Percentiles rank a stretch among this genome's conserved stretches.
These are phyloP conservation scores for Cecidostiba fungosa DNA, from an alignment of 2,888 invertebrate genomes.

Conservation along the genomic window DNA sequence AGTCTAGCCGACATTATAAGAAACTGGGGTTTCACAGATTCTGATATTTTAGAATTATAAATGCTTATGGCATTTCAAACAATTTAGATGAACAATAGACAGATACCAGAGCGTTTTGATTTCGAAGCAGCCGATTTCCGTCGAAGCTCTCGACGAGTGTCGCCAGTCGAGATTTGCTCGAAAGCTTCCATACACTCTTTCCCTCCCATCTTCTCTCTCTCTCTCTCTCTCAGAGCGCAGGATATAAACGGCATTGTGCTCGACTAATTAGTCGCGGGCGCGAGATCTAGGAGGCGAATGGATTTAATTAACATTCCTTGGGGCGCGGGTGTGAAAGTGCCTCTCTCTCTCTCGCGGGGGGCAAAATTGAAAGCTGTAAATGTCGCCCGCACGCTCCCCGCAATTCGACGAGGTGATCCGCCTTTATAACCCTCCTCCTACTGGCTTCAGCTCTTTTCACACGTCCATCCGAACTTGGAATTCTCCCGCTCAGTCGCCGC, in stretches of 20 bases:
- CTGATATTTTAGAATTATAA: too few relatives aligned
- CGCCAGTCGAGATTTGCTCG: constrained; percentile 23
- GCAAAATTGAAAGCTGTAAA: constrained; percentile 78
- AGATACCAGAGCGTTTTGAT: too few relatives aligned
- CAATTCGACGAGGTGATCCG: constrained; percentile 59
- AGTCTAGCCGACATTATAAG: too few relatives aligned
- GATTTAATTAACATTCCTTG: constrained; percentile 80
- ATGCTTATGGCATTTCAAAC: too few relatives aligned
- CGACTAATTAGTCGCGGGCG: constrained; percentile 79
- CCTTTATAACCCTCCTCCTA: constrained; percentile 42
- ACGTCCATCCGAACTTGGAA: constrained; percentile 49
- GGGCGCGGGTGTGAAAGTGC: constrained; percentile 67
- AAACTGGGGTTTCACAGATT: too few relatives aligned
- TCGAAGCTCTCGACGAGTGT: background rate
- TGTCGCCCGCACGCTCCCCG: constrained; percentile 69
- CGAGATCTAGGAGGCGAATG: constrained; percentile 78
- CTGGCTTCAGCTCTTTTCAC: constrained; percentile 47
- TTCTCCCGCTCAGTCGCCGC: background rate
- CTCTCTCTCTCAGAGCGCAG: constrained; percentile 28
- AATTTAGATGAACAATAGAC: too few relatives aligned
- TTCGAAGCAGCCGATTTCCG: background rate
- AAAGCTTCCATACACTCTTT: constrained; percentile 10
- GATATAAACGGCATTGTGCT: constrained; percentile 74
- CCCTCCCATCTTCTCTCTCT: constrained; percentile 55
- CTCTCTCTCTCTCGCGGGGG: constrained; percentile 40